Conservation (phyloP, 2,113 vertebrate species). For the Pundamilia nyererei region DNA sequence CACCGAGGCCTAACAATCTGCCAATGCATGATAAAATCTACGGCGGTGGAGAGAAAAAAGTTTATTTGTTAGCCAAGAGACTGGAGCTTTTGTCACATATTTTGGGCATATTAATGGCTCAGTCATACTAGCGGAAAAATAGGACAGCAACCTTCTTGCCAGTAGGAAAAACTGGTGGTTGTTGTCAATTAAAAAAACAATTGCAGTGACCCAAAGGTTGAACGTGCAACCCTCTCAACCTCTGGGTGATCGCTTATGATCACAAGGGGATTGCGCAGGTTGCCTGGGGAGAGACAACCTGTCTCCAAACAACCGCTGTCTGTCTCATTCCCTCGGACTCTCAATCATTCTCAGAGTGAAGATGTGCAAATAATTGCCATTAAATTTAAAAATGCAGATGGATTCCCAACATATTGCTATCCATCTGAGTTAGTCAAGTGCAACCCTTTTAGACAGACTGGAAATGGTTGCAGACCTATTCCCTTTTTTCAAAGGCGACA, state of each 20-base stretch:
- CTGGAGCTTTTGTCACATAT: background rate
- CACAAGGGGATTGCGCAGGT: background rate
- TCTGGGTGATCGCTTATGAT: background rate
- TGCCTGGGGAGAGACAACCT: background rate
- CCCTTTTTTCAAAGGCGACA: background rate
- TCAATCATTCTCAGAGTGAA: background rate
- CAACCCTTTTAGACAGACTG: background rate
- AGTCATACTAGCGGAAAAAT: background rate
- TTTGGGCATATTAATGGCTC: background rate
- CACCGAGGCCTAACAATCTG: background rate
- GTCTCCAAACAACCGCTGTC: background rate
- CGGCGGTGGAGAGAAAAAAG: background rate
- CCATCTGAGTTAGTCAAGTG: background rate
- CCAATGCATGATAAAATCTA: background rate
- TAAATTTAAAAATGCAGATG: background rate
- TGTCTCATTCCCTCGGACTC: background rate
- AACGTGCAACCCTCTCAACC: background rate
- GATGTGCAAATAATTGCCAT: background rate
- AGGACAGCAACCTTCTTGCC: background rate
- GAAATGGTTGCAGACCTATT: background rate
- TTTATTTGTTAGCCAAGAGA: background rate
- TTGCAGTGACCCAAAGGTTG: background rate
- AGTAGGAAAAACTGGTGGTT: background rate
- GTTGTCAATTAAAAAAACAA: background rate
- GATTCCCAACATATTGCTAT: background rate